A percentile compares a stretch with the other conserved stretches of the same genome.
Conservation (phyloP, 2,113 vertebrate species). For the Mormoops blainvillei region DNA sequence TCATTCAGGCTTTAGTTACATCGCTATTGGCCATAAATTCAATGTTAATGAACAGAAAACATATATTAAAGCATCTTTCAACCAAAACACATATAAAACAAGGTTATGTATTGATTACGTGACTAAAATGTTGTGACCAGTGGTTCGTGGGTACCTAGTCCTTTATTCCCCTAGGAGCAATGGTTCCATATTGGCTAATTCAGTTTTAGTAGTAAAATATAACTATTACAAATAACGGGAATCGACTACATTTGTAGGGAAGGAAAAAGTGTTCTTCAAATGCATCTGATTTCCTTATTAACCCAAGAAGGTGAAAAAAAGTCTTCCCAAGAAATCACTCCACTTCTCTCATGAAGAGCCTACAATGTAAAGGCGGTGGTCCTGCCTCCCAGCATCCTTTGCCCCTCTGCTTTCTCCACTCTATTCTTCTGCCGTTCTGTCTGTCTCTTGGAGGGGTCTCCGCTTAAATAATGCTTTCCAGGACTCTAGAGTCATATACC, state of each 20-base stretch:
- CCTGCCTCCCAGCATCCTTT: background rate
- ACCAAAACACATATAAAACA: background rate
- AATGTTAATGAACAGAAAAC: background rate
- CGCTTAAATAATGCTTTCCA: background rate
- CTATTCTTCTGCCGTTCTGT: background rate
- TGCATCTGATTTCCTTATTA: background rate
- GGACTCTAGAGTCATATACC: background rate
- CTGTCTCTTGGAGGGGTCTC: background rate
- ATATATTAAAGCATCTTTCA: background rate
- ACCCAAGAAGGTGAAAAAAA: background rate
- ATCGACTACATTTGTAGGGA: background rate
- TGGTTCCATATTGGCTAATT: background rate
- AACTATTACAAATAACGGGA: background rate
- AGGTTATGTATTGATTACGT: background rate
- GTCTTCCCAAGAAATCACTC: background rate
- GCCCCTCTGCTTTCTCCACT: background rate
- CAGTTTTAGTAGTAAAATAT: background rate
- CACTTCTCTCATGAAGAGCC: background rate
- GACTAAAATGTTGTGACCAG: background rate
- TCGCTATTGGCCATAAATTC: background rate
- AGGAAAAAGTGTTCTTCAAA: background rate
- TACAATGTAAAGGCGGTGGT: background rate
- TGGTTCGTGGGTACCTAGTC: background rate
- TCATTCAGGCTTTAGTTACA: background rate
- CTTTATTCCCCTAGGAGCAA: background rate